Percentiles rank a stretch among this genome's conserved stretches.
phyloP scores from a whole-genome alignment of 2,113 vertebrate species.

The Parus major region DNA sequence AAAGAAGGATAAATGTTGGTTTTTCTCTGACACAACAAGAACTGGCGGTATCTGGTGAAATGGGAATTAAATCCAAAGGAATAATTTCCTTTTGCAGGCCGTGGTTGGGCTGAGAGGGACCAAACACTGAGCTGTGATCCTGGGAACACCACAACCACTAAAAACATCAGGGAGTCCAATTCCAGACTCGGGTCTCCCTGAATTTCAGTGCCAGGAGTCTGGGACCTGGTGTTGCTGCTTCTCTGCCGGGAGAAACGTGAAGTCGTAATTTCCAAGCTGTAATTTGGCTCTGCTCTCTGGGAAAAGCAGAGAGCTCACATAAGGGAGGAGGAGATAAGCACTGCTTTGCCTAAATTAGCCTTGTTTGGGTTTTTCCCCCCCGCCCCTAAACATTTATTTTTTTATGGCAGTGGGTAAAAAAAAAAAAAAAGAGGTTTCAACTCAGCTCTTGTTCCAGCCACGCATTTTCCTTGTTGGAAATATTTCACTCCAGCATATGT shows the following conservation, averaged over 20 bases:
- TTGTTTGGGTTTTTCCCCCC: background rate
- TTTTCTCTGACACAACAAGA: background rate
- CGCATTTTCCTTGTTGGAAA: background rate
- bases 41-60: accelerated
- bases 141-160: background rate
- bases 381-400: background rate
- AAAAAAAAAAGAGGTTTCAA: background rate
- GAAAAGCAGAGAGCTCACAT: background rate
- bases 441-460: background rate
- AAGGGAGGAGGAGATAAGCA: background rate
- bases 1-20: background rate
- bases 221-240: background rate
- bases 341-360: background rate
- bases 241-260: background rate
- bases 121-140: background rate
- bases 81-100: accelerated
- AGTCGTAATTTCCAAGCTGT: background rate
- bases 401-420: background rate
- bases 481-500: background rate
- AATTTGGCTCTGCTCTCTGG: background rate
- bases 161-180: background rate
- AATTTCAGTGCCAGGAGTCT: accelerated
- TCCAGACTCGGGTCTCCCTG: accelerated
- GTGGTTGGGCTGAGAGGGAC: background rate
- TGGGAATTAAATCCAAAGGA: background rate